Percentiles rank a stretch among this genome's conserved stretches.
These are phyloP conservation scores for Trachelus stipa DNA, from an alignment of 2,888 invertebrate genomes.

Conservation along the genomic window DNA sequence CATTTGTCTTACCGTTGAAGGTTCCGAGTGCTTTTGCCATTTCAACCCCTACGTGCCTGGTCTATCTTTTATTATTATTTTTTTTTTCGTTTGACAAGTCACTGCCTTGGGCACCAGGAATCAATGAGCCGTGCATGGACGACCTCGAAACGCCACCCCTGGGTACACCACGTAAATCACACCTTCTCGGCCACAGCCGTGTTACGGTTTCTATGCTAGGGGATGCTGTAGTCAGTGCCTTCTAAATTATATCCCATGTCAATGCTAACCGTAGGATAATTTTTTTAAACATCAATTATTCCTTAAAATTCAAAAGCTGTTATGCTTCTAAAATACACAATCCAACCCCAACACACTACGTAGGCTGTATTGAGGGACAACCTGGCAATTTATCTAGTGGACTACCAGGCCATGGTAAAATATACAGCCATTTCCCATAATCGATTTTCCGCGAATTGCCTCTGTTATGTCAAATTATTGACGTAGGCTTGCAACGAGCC, in stretches of 20 bases:
- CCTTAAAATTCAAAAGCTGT: no score
- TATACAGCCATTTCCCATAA: constrained; percentile 54
- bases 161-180: constrained; percentile 20
- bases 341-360: no score
- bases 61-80: background rate
- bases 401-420: constrained; percentile 10
- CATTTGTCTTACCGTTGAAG: constrained; percentile 20
- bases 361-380: background rate
- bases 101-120: constrained; percentile 10
- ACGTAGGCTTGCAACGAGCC: constrained; percentile 46
- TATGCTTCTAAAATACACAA: no score
- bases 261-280: no score
- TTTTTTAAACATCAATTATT: no score
- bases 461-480: constrained; percentile 63
- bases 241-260: background rate
- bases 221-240: background rate
- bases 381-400: background rate
- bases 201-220: background rate
- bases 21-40: constrained; percentile 22
- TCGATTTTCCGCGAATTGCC: constrained; percentile 62
- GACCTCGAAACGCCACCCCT: background rate
- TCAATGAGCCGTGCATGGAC: constrained; percentile 17
- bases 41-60: constrained; percentile 8
- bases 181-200: constrained; percentile 2
- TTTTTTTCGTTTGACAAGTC: constrained; percentile 11